A percentile compares a stretch with the other conserved stretches of the same genome.
Evolutionary conservation across 2,888 invertebrate genomes (phyloP).

Genomic region (Miltochrista miniata): DNA sequence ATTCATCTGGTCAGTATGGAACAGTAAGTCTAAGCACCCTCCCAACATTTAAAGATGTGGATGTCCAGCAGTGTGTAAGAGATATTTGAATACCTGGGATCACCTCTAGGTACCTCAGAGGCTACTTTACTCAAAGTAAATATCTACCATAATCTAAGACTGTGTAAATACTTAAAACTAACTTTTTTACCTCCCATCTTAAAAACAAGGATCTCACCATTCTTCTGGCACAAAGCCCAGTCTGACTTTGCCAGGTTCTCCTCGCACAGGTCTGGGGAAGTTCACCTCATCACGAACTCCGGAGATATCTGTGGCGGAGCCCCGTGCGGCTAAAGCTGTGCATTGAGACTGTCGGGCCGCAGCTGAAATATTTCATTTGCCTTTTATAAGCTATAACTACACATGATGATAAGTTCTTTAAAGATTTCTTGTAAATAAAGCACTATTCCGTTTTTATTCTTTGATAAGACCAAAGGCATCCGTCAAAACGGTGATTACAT

Average conservation of each 20-base stretch:
- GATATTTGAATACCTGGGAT: too few species aligned
- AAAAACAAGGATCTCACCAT: slow-evolving; percentile 84
- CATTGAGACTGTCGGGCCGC: slow-evolving; percentile 72
- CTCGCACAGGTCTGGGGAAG: slow-evolving; percentile 89
- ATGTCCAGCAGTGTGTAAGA: too few species aligned
- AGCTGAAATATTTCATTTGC: slow-evolving; percentile 46
- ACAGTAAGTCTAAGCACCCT: too few species aligned
- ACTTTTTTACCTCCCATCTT: too few species aligned
- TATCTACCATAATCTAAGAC: too few species aligned
- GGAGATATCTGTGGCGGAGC: slow-evolving; percentile 70
- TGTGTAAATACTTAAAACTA: too few species aligned
- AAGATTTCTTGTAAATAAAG: background rate
- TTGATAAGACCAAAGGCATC: slow-evolving; percentile 23
- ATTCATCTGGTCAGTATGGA: too few species aligned
- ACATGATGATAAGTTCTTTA: background rate
- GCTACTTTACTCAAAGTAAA: too few species aligned
- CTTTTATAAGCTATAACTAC: too few species aligned
- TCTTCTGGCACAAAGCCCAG: slow-evolving; percentile 96
- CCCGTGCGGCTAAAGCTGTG: slow-evolving; percentile 79
- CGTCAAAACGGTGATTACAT: slow-evolving; percentile 80
- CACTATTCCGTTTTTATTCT: slow-evolving; percentile 10
- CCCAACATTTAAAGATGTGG: too few species aligned
- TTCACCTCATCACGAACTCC: slow-evolving; percentile 88
- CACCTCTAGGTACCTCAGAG: too few species aligned
- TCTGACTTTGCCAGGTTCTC: slow-evolving; percentile 90